Conservation (phyloP, 37 sponge, comb jelly and placozoan species). For the Cladorhizidae sp. region DNA sequence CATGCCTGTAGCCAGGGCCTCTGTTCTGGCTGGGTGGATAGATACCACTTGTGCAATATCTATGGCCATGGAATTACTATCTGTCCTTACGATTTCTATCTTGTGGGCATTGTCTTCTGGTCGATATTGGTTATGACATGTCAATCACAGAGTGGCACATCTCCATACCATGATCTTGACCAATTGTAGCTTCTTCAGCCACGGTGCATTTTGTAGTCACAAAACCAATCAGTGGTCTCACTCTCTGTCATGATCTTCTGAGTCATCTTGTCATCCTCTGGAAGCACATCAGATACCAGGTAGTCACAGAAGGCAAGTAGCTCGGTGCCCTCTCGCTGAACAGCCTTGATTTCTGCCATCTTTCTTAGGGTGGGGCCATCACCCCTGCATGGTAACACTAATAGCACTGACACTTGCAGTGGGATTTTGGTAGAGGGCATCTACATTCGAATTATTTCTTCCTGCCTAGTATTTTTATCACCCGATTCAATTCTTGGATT, state of each 20-base stretch:
- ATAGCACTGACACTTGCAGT: constrained; percentile 2
- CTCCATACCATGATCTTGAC: too few species aligned
- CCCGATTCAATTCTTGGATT: constrained; percentile 47
- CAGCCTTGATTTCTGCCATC: background rate
- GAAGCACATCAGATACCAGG: background rate
- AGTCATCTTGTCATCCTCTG: background rate
- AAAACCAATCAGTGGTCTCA: too few species aligned
- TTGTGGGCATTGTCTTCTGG: too few species aligned
- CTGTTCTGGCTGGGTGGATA: too few species aligned
- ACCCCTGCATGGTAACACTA: background rate
- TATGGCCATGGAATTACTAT: too few species aligned
- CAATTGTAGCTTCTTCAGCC: too few species aligned
- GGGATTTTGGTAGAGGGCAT: constrained; percentile 13
- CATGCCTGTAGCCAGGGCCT: too few species aligned
- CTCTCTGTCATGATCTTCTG: background rate
- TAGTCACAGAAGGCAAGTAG: background rate
- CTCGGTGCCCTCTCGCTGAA: background rate
- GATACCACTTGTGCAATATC: too few species aligned
- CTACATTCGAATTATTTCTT: constrained; percentile 31
- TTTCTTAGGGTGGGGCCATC: background rate
- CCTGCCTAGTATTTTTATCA: constrained; percentile 29
- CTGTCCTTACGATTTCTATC: too few species aligned
- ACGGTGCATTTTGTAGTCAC: too few species aligned
- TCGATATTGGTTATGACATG: too few species aligned
- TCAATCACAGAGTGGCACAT: too few species aligned